Percentiles rank a stretch among this genome's conserved stretches.
These are phyloP conservation scores for Patella pellucida DNA, from an alignment of 2,888 invertebrate genomes.

Conservation along the genomic window DNA sequence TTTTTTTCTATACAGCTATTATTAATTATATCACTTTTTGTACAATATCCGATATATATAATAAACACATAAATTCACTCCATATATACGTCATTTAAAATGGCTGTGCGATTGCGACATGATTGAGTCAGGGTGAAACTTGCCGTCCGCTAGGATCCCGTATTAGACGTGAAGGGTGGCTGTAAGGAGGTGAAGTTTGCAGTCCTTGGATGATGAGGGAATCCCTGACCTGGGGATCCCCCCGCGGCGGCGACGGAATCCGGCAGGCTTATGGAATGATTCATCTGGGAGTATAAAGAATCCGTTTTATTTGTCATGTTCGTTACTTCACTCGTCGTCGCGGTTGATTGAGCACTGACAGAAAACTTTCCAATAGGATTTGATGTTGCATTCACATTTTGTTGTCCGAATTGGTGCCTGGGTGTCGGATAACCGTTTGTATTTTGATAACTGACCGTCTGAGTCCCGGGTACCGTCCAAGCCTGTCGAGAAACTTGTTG, in stretches of 20 bases:
- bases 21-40: too few relatives aligned
- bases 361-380: conserved; percentile 18
- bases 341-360: conserved; percentile 16
- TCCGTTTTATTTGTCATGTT: conserved; percentile 13
- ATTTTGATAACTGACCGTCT: background rate
- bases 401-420: background rate
- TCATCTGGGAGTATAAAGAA: background rate
- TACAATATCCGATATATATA: too few relatives aligned
- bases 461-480: background rate
- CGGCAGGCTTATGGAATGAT: background rate
- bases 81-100: too few relatives aligned
- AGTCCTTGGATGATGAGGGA: background rate
- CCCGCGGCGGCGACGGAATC: background rate
- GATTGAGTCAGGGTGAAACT: too few relatives aligned
- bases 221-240: background rate
- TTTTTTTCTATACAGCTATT: too few relatives aligned
- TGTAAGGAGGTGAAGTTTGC: background rate
- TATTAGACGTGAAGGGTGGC: background rate
- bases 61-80: too few relatives aligned
- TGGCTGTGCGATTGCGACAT: too few relatives aligned
- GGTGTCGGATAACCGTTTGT: background rate
- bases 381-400: conserved; percentile 16
- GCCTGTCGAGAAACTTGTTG: background rate
- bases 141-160: background rate
- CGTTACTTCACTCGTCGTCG: conserved; percentile 6